These are phyloP conservation scores for Axis porcinus DNA, from an alignment of 2,113 vertebrate species.

Conservation along the genomic window DNA sequence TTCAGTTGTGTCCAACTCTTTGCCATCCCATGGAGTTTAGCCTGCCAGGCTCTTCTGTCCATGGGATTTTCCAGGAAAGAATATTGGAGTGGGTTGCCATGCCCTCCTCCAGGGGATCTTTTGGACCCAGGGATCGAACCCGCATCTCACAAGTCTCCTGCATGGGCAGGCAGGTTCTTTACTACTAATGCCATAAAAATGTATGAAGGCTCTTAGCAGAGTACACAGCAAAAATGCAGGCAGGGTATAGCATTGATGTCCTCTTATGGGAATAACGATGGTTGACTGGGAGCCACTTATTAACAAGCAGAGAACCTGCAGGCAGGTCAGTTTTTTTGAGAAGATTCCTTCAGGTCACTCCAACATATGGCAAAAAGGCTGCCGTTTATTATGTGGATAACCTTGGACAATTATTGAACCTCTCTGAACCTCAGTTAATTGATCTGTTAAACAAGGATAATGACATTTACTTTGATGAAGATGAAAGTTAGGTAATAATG, in stretches of 20 bases:
- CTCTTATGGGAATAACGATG: background rate
- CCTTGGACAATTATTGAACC: background rate
- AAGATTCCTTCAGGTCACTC: constrained; percentile 2
- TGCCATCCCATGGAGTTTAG: background rate
- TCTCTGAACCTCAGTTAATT: constrained; percentile 30
- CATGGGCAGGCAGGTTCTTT: background rate
- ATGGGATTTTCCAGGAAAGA: background rate
- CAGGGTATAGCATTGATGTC: background rate
- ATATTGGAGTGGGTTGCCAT: background rate
- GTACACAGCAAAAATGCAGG: background rate
- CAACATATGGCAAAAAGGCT: background rate
- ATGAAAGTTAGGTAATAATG: constrained; percentile 46
- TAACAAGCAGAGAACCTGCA: background rate
- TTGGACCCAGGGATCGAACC: background rate
- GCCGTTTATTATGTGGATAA: constrained; percentile 42
- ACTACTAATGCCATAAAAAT: background rate
- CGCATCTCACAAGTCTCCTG: background rate
- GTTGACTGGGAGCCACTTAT: background rate
- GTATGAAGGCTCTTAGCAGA: background rate
- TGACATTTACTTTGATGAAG: constrained; percentile 46
- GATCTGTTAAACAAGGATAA: constrained; percentile 42
- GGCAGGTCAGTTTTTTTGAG: background rate
- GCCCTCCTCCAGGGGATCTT: background rate
- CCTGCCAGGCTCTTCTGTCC: background rate
- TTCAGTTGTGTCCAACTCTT: background rate